Base-by-base conservation (phyloP, 1,140 invertebrate genomes). In the Eumeta japonica region DNA sequence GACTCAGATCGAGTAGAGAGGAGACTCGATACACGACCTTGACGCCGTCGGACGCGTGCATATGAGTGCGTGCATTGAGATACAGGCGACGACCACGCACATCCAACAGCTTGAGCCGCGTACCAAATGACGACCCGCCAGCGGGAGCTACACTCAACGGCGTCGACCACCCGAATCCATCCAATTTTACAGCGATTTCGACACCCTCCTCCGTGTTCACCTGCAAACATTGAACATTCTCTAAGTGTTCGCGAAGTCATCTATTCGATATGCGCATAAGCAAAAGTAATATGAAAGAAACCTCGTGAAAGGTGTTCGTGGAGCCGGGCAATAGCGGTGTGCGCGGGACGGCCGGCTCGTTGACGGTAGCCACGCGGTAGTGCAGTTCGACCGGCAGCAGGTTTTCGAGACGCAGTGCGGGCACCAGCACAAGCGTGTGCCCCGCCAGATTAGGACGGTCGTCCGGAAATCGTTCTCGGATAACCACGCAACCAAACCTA, bases 401-500 rank as follows among this genome's bases (percentile, higher is more conserved):
- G 81, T 89, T 90, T 16, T 81, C 81, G 58, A 98, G 53, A 11
- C 85, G 86, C 0, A 98, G 74, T 1, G 90, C 90, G 16, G 93
- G 88, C 39, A 92, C 62, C 14, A 98, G 68, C 3, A 82, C 85
- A 35, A 98, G 86, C 4, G 84, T 84, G 65, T 98, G 94, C 0
- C 88, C 93, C 13, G 92, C 90, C 35, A 90, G 79, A 34, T 59
- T 58, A 35, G 58, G 43, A 9, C 67, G 61, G 24, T 70, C 60
- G 43, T 90, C 88, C 2, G 91, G 90, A 77, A 88, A 94, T 41
- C 85, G 85, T 55, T 95, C 89, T 43, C 87, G 78, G 35, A 81
- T 79, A 16, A 94, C 81, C 30, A 85, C 83, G 13, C 87, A 85
- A 67, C 87, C 90, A 68, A 93, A 90, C 49, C 90, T 88, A 49